Evolutionary conservation across 2,888 invertebrate species (phyloP).

Genomic region (Metopia argyrocephala): DNA sequence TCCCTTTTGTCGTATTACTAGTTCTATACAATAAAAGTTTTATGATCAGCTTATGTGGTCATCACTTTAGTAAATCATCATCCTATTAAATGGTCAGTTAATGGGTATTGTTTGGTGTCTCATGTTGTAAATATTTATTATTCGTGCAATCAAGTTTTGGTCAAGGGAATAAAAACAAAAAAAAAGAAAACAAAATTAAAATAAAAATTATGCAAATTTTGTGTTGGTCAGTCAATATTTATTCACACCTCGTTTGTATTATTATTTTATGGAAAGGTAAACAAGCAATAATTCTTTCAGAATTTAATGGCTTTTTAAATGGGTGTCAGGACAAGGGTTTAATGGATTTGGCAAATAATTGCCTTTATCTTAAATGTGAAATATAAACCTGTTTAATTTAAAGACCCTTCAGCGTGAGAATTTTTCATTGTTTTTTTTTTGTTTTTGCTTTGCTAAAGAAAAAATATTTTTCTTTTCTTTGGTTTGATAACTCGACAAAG

Average conservation of each 20-base stretch:
- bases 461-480: too few relatives aligned
- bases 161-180: too few relatives aligned
- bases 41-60: not conserved
- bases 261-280: not conserved
- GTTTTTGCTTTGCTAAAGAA: too few relatives aligned
- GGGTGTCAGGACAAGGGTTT: not conserved
- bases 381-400: not conserved
- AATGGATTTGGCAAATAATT: not conserved
- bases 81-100: slow-evolving; percentile 40
- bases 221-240: slow-evolving; percentile 65
- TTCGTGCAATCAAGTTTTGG: not conserved
- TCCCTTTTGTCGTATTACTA: too few relatives aligned
- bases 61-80: slow-evolving; percentile 33
- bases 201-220: slow-evolving; percentile 55
- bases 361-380: not conserved
- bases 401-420: not conserved
- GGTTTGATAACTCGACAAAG: too few relatives aligned
- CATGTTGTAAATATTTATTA: not conserved
- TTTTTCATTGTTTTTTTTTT: not conserved
- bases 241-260: slow-evolving; percentile 51
- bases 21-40: not conserved
- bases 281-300: not conserved
- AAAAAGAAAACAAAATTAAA: too few relatives aligned
- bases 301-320: not conserved
- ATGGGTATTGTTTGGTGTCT: not conserved